Base-by-base conservation (phyloP, 1,140 invertebrate species). In the Stegodyphus dumicola region DNA sequence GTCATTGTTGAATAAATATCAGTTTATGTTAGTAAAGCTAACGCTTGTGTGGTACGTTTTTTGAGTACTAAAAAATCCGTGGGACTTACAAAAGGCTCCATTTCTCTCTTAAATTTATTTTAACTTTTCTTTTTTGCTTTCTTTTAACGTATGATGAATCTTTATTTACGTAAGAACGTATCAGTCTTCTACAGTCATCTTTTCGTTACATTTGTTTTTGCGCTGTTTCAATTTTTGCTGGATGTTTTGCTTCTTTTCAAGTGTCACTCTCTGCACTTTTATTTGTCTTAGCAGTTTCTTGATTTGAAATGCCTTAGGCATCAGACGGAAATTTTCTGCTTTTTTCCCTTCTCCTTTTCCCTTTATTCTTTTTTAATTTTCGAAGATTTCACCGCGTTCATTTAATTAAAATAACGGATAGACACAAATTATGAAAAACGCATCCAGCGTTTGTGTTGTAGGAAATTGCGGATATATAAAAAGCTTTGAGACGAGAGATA, bases 1-100 rank as follows among this genome's bases (percentile, higher is more conserved):
- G 33, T 71, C 67, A 64, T 81, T 81, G 78, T 73, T 81, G 78
- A 64, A 81, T 81, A 81, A 81, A 81, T 73, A 81, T 73, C 78
- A 71, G 78, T 81, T 80, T 73, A 53, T 81, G 18, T 60, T 81
- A 54, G 52, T 60, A 15, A 9, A 60, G 15, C 56, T 11, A 60
- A 60, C 56, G 56, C 56, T 11, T 60, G 56, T 60, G 9, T 60
- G 33, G 33, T 33, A 33, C 33, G 33, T 33, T 33, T 33, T 33
- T 33, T 33, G 33, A 33, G 33, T 33, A 33, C 33, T 33, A 33
- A 33, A 33, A 33, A 33, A 33, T 33, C 33, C 33, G 33, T 33
- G 33, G 33, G 33, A 33, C 33, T 33, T 33, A 33, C 33, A 33
- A 33, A 33, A 33, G 33, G 33, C 33, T 33, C 33, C 33, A 33